Evolutionary conservation across 2,888 invertebrate species (phyloP).

Genomic region (Conchocele bisecta): DNA sequence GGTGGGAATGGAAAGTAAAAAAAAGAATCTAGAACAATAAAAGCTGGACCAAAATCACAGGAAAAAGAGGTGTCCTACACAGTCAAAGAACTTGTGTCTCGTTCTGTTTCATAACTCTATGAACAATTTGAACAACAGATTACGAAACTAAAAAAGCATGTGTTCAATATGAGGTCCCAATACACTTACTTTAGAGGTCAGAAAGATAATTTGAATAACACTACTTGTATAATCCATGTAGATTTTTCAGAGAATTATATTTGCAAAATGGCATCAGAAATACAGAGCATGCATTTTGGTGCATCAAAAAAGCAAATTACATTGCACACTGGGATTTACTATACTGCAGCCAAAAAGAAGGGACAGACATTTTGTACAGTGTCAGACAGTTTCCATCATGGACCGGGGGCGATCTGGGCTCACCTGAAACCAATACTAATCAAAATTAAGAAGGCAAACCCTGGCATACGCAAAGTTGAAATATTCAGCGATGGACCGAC

Average conservation of each 20-base stretch:
- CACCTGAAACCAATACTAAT: constrained; percentile 76
- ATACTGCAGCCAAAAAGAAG: constrained; percentile 11
- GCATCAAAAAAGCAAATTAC: constrained; percentile 42
- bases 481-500: constrained; percentile 72
- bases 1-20: constrained; percentile 30
- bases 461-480: constrained; percentile 34
- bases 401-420: constrained; percentile 81
- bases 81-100: too few relatives aligned
- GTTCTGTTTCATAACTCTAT: too few relatives aligned
- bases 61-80: too few relatives aligned
- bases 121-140: background rate
- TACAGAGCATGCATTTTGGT: constrained; percentile 55
- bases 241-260: constrained; percentile 41
- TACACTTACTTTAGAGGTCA: constrained; percentile 19
- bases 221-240: constrained; percentile 39
- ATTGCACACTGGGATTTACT: constrained; percentile 48
- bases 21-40: too few relatives aligned
- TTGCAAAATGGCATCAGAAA: constrained; percentile 27
- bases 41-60: too few relatives aligned
- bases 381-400: constrained; percentile 75
- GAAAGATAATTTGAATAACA: constrained; percentile 12
- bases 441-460: constrained; percentile 21
- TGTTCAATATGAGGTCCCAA: constrained; percentile 25
- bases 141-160: constrained; percentile 2
- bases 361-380: constrained; percentile 69